Evolutionary conservation across 2,113 vertebrate species (phyloP).

Genomic region (Cariama cristata): DNA sequence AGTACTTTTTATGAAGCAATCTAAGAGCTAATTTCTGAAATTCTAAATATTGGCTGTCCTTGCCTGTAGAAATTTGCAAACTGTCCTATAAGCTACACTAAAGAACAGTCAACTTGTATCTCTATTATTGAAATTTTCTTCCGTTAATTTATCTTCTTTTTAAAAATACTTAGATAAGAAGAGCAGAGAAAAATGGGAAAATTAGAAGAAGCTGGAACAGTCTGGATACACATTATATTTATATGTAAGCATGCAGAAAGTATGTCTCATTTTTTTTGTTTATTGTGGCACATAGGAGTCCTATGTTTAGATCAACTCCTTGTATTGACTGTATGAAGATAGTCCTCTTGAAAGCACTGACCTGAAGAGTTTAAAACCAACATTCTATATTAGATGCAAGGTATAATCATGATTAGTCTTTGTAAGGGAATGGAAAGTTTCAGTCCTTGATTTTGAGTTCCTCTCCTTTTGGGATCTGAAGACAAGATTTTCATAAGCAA

Average conservation of each 20-base stretch:
- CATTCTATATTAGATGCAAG: background rate
- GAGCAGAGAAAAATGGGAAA: background rate
- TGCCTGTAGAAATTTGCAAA: background rate
- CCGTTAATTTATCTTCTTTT: background rate
- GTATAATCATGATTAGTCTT: background rate
- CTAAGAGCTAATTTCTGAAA: background rate
- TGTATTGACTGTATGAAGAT: background rate
- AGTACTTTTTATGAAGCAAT: background rate
- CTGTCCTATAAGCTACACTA: background rate
- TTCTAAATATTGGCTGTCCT: background rate
- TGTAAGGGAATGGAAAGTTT: background rate
- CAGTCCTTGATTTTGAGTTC: background rate
- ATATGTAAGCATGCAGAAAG: background rate
- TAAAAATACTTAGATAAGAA: background rate
- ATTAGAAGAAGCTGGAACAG: background rate
- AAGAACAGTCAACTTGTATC: background rate
- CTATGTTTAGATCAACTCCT: background rate
- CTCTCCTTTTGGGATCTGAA: background rate
- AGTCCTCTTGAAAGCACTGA: background rate
- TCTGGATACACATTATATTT: background rate
- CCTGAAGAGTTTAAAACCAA: background rate
- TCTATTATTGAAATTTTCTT: background rate
- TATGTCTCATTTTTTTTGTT: background rate
- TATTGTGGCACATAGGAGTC: background rate
- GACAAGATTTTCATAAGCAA: background rate